phyloP scores from a whole-genome alignment of 2,797 vertebrate genomes.

The Sus cebifrons region DNA sequence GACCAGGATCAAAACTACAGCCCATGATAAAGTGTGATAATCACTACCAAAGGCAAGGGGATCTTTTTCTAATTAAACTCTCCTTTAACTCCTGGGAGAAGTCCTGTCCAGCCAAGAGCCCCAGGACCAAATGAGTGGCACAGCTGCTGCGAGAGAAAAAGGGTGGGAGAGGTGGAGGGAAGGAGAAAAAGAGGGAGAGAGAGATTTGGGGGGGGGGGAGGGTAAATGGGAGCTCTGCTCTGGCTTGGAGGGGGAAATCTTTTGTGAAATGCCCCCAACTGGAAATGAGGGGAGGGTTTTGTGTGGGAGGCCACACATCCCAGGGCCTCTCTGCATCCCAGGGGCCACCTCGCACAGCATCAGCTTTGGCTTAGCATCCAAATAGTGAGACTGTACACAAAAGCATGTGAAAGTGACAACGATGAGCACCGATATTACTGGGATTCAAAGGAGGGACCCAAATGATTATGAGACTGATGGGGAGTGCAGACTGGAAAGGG shows the following conservation, averaged over 20 bases:
- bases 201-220: background rate
- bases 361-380: background rate
- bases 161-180: background rate
- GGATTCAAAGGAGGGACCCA: background rate
- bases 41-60: slow-evolving; percentile 45
- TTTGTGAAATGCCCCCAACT: background rate
- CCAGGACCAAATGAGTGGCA: background rate
- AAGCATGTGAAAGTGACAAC: background rate
- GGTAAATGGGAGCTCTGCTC: background rate
- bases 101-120: slow-evolving; percentile 40
- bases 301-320: fast-evolving
- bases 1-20: background rate
- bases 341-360: background rate
- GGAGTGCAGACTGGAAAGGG: background rate
- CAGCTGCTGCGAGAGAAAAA: too few relatives aligned
- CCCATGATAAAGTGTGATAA: slow-evolving; percentile 66
- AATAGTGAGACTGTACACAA: background rate
- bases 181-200: background rate
- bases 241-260: background rate
- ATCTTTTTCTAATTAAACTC: slow-evolving; percentile 81
- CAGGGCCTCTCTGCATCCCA: background rate
- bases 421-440: background rate
- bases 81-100: slow-evolving; percentile 53
- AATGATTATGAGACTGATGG: background rate
- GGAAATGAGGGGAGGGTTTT: background rate